Conservation (phyloP, 2,797 vertebrate species). For the Oreochromis grahami region DNA sequence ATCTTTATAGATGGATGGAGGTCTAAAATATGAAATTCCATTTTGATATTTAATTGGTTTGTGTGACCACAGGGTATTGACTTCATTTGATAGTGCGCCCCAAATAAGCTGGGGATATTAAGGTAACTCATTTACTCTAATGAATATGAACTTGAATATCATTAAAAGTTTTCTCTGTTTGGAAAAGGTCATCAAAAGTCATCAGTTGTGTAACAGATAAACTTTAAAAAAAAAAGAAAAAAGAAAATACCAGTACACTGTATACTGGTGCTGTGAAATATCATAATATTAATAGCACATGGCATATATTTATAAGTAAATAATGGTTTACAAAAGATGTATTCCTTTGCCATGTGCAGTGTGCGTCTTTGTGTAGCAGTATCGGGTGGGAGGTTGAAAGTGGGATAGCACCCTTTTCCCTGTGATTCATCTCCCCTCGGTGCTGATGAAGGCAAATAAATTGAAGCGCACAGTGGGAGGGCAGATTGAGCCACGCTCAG, state of each 20-base stretch:
- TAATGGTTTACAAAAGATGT: accelerated
- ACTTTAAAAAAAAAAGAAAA: accelerated
- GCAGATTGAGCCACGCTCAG: constrained; percentile 24
- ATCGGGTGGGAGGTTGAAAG: neutral
- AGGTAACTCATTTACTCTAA: neutral
- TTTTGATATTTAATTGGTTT: neutral
- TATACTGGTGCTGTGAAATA: neutral
- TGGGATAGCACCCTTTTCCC: neutral
- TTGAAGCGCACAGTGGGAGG: constrained; percentile 11
- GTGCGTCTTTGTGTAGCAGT: neutral
- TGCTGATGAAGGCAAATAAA: constrained; percentile 35
- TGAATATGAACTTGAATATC: neutral
- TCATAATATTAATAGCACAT: neutral
- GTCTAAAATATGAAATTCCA: neutral
- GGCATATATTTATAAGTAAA: neutral
- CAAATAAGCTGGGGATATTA: neutral
- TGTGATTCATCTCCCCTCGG: constrained; percentile 23
- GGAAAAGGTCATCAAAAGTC: neutral
- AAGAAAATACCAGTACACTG: neutral
- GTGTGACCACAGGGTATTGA: neutral
- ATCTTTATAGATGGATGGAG: neutral
- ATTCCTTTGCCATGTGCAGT: accelerated
- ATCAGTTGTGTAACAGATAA: neutral
- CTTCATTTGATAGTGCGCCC: neutral
- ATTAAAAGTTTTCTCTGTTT: neutral